Base-by-base conservation (phyloP, 2,888 invertebrate genomes). In the Volucella zonaria region DNA sequence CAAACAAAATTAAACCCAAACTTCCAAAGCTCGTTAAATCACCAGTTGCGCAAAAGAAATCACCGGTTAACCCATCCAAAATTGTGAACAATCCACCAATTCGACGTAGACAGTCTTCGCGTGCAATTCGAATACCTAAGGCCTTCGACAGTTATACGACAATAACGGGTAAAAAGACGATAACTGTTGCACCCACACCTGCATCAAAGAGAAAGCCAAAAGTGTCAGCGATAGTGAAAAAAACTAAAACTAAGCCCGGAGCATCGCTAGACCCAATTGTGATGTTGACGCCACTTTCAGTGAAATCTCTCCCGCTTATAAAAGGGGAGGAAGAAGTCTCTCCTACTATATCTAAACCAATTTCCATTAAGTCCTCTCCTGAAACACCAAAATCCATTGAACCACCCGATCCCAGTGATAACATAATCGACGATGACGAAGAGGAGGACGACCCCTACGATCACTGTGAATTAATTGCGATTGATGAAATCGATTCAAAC, bases 391-490 rank as follows among this genome's bases (percentile, higher is more conserved):
- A 58, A 51, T 40, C 54, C 43, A 49, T 31, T 59, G 14, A 3
- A 14, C 61, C 15, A 49, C 31, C 23, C 12, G 4, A 15, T 51
- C 38, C 31, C 45, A 66, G 45, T 15, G 73, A 73, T 2, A 52
- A 38, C 31, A 9, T 8, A 42, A 45, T n/a, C 1, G 87, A 86
- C 2, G 86, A 86, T 2, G 87, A 83, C 14, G 87, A 86, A 10
- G 87, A 87, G 9, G 86, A 87, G 43, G 87, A 87, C 31, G 88
- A 88, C 61, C 87, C 87, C 3, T 88, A 87, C 62, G 85, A 87
- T 40, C 49, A 58, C n/a, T 88, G 88, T 40, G 78, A 80, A 58
- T 38, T 51, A 9, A 12, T 70, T 15, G 42, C 71, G 8, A 77
- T 86, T 23, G 76, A 86, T 2, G 87, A 88, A 56, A 10, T 56